Base-by-base conservation (phyloP, 2,113 vertebrate species). In the Penelope pileata region DNA sequence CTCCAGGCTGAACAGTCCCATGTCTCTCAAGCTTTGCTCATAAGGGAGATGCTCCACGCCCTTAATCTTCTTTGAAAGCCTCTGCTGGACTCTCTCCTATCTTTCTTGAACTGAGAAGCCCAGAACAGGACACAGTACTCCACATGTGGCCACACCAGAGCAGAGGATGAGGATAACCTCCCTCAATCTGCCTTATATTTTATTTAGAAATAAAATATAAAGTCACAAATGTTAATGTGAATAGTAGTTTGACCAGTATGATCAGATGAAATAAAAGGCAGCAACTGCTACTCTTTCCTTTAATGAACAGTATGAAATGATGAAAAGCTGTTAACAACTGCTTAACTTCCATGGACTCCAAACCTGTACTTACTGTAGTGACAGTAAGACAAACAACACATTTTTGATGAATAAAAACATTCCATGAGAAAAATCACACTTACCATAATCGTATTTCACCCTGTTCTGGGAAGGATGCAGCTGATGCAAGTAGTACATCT, bases 401-500 rank as follows among this genome's bases (percentile, higher is more conserved):
- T n/a, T 42, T 73, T 68, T 36, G 21, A 72, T 12, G 7, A 10
- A 30, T 23, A 48, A 58, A 67, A 19, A 36, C 53, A 12, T 3
- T 82, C 27, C 16, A 22, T 9, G 27, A 88, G 2, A 5, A 53
- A 78, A 75, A 48, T 34, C 4, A 77, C 40, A 30, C 32, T 77
- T 47, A 34, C 6, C 8, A 70, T 59, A 8, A 74, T 58, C 7
- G 8, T 40, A 21, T 53, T 50, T 69, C 9, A 32, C 4, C 11
- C 6, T 11, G 6, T 64, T 84, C 42, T 24, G 60, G 48, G 6
- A 18, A 64, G 43, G 7, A 14, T 66, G n/a, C 6, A 87, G 23
- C 6, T 45, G 45, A 60, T 9, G 1, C 8, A 70, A 29, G 4
- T 6, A 53, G 1, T 16, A 5, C 6, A 11, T 6, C 1, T n/a